A percentile compares a stretch with the other conserved stretches of the same genome.
These are phyloP conservation scores for Eulemur coronatus DNA, from an alignment of 2,797 vertebrate genomes.

Conservation along the genomic window DNA sequence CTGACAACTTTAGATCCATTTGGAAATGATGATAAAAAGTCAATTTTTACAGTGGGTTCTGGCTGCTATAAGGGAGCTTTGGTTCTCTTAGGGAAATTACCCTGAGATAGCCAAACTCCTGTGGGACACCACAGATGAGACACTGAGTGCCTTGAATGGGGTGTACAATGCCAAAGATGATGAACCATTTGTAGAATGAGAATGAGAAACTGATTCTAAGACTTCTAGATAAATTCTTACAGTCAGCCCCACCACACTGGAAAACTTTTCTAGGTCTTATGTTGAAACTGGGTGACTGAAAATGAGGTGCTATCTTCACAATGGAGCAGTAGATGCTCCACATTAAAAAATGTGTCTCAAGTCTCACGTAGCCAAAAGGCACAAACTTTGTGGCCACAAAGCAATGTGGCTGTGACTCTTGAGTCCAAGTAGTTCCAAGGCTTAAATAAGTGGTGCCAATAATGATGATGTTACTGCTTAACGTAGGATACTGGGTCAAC, in stretches of 20 bases:
- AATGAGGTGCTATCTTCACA: background rate
- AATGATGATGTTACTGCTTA: background rate
- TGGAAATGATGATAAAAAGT: background rate
- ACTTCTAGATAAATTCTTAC: background rate
- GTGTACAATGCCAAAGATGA: background rate
- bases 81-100: background rate
- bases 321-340: too few relatives aligned
- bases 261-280: background rate
- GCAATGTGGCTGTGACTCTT: background rate
- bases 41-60: background rate
- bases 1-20: background rate
- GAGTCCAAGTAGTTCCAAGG: background rate
- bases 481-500: background rate
- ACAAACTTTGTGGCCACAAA: background rate
- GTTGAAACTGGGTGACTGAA: background rate
- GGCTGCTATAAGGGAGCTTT: background rate
- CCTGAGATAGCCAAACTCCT: background rate
- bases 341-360: background rate
- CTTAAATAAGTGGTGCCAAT: background rate
- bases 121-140: rapidly evolving
- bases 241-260: background rate
- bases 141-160: background rate
- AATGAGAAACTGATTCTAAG: background rate
- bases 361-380: background rate
- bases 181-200: background rate